These are phyloP conservation scores for Drosophila pegasa DNA, from an alignment of 2,888 invertebrate species.

Conservation along the genomic window DNA sequence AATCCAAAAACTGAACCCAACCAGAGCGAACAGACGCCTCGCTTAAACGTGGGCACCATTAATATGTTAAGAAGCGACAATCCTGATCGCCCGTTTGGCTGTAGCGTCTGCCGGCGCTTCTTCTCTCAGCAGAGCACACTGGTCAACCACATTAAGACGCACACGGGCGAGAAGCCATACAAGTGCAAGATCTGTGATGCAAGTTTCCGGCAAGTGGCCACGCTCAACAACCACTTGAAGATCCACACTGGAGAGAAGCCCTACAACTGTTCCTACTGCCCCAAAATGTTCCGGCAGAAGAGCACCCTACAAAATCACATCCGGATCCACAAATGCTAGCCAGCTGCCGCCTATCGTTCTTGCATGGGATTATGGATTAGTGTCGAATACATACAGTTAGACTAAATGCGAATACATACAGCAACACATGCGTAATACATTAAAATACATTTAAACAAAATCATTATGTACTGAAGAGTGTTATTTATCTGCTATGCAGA, in stretches of 20 bases:
- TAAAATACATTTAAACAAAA: constrained; percentile 4
- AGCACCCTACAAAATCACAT: constrained; percentile 33
- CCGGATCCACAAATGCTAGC: constrained; percentile 27
- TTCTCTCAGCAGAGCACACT: constrained; percentile 34
- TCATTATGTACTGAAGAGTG: constrained; percentile 13
- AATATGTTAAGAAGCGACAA: constrained; percentile 36
- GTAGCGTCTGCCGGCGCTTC: constrained; percentile 33
- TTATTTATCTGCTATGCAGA: constrained; percentile 30
- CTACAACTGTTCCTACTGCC: constrained; percentile 38
- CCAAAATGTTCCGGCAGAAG: constrained; percentile 31
- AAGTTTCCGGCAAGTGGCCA: constrained; percentile 35
- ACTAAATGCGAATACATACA: constrained; percentile 20
- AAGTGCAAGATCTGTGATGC: constrained; percentile 41
- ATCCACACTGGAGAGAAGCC: constrained; percentile 34
- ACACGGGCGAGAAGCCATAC: constrained; percentile 35
- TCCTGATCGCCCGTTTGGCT: constrained; percentile 33
- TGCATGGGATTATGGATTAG: background rate
- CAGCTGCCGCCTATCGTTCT: too few relatives aligned
- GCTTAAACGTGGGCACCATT: constrained; percentile 25
- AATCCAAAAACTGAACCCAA: constrained; percentile 27
- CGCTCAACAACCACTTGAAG: constrained; percentile 34
- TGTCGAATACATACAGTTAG: background rate
- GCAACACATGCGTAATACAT: constrained; percentile 7
- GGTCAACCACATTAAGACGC: constrained; percentile 32
- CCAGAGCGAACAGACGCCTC: constrained; percentile 24